phyloP scores from a whole-genome alignment of 2,797 vertebrate genomes.

The Tapirus indicus region DNA sequence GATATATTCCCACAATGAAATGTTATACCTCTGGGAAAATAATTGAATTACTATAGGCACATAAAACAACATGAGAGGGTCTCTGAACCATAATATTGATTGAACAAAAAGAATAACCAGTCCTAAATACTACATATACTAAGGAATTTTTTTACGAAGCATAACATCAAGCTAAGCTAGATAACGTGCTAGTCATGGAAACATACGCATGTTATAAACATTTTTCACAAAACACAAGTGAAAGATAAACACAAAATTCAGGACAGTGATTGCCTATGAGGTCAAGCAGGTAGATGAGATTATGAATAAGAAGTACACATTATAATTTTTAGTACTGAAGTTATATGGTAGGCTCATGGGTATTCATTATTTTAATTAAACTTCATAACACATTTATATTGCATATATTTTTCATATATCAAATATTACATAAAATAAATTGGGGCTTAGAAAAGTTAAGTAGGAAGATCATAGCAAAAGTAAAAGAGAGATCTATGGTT shows the following conservation, averaged over 20 bases:
- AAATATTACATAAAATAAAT: not conserved
- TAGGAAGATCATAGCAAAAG: not conserved
- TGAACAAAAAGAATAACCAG: not conserved
- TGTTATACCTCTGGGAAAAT: not conserved
- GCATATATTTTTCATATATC: not conserved
- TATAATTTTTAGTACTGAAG: not conserved
- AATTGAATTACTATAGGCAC: not conserved
- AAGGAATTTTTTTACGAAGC: not conserved
- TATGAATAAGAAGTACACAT: not conserved
- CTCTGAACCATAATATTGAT: not conserved
- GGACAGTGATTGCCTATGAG: not conserved
- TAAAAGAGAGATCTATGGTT: not conserved
- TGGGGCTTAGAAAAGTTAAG: not conserved
- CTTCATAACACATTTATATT: not conserved
- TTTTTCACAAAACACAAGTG: not conserved
- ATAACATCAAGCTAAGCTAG: not conserved
- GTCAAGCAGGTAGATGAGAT: not conserved
- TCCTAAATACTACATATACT: not conserved
- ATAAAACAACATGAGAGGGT: not conserved
- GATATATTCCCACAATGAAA: not conserved
- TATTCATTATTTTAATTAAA: constrained; percentile 11
- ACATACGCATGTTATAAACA: not conserved
- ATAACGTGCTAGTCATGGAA: not conserved
- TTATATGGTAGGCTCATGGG: not conserved
- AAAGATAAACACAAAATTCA: not conserved